Evolutionary conservation across 2,113 vertebrate genomes (phyloP).

Genomic region (Lagenorhynchus albirostris): DNA sequence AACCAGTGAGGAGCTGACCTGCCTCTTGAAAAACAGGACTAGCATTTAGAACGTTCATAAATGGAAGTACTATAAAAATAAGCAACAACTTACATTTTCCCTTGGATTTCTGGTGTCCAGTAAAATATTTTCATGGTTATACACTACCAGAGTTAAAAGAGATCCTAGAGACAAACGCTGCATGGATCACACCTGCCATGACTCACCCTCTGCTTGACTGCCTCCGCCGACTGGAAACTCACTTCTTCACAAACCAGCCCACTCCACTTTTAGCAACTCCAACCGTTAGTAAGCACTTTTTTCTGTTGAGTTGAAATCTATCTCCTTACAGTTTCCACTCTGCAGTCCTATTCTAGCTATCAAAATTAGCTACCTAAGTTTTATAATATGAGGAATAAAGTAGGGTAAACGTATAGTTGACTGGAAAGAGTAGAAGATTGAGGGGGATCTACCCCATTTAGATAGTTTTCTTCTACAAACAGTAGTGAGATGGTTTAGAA

Average conservation of each 20-base stretch:
- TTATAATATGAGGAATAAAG: background rate
- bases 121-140: background rate
- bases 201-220: background rate
- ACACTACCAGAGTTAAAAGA: background rate
- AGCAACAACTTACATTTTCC: background rate
- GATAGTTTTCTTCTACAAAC: background rate
- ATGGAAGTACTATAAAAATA: background rate
- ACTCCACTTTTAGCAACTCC: background rate
- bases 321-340: background rate
- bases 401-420: background rate
- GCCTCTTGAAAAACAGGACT: background rate
- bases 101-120: background rate
- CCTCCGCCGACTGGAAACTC: background rate
- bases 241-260: background rate
- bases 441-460: background rate
- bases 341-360: background rate
- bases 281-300: background rate
- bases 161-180: background rate
- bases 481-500: background rate
- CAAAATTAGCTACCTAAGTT: background rate
- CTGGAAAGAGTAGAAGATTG: background rate
- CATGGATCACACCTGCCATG: fast-evolving
- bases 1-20: background rate
- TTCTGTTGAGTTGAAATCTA: background rate
- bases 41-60: background rate